Evolutionary conservation across 2,113 vertebrate species (phyloP).

Genomic region (Nothobranchius kuhntae): DNA sequence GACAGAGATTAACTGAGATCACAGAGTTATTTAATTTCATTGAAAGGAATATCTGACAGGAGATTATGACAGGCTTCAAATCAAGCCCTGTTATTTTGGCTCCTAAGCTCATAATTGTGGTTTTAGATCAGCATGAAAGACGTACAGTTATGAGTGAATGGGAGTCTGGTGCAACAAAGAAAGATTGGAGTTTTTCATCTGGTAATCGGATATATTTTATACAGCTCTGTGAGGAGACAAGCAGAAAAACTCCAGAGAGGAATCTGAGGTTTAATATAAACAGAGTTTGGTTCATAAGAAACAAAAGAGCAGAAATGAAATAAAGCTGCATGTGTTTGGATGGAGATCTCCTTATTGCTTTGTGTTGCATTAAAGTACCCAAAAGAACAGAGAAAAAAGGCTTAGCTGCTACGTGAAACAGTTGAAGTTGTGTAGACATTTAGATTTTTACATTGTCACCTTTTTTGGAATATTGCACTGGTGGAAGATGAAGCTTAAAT

Average conservation of each 20-base stretch:
- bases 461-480: slow-evolving; percentile 22
- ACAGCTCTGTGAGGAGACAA: slow-evolving; percentile 37
- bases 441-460: slow-evolving; percentile 5
- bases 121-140: slow-evolving; percentile 71
- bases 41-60: slow-evolving; percentile 64
- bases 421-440: slow-evolving; percentile 8
- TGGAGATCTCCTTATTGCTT: too few relatives aligned
- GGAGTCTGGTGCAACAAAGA: slow-evolving; percentile 31
- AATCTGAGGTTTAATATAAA: slow-evolving; percentile 29
- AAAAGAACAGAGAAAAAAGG: not conserved
- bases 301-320: too few relatives aligned
- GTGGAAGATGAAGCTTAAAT: not conserved
- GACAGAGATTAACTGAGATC: slow-evolving; percentile 62
- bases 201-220: slow-evolving; percentile 54
- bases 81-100: slow-evolving; percentile 51
- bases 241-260: slow-evolving; percentile 28
- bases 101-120: slow-evolving; percentile 73
- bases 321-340: too few relatives aligned
- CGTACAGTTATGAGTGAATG: slow-evolving; percentile 46
- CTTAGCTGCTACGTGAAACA: not conserved
- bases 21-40: slow-evolving; percentile 69
- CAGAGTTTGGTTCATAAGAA: not conserved
- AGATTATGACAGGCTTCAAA: too few relatives aligned
- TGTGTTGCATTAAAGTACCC: not conserved
- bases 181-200: slow-evolving; percentile 22